Conservation (phyloP, 2,888 invertebrate genomes). For the Glaucopsyche alexis region DNA sequence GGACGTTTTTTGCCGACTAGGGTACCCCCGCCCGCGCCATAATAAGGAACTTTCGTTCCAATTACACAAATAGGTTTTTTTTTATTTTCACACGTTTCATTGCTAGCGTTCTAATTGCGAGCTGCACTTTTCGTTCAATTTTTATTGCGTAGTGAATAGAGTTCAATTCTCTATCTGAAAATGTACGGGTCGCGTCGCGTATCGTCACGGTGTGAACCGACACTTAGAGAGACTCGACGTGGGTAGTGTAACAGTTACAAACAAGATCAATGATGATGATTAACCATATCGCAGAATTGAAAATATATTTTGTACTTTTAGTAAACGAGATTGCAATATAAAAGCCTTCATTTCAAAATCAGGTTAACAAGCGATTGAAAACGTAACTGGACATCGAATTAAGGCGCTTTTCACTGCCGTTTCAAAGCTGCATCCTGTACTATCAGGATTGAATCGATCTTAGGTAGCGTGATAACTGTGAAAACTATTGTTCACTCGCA, state of each 20-base stretch:
- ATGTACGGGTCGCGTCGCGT: too few relatives aligned
- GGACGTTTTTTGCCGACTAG: too few relatives aligned
- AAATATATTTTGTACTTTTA: neutral
- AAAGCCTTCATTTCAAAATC: neutral
- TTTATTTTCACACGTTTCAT: too few relatives aligned
- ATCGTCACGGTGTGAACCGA: too few relatives aligned
- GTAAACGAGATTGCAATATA: constrained; percentile 3
- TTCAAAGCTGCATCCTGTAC: neutral
- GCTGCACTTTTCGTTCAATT: too few relatives aligned
- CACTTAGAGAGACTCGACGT: too few relatives aligned
- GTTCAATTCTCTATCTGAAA: too few relatives aligned
- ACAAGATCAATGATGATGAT: neutral
- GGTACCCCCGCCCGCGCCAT: too few relatives aligned
- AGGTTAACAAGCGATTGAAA: constrained; percentile 26
- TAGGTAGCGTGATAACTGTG: constrained; percentile 6
- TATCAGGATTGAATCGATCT: constrained; percentile 8
- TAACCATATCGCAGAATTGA: neutral
- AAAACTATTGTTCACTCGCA: constrained; percentile 24
- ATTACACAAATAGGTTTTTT: too few relatives aligned
- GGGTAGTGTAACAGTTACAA: neutral
- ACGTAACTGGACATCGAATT: constrained; percentile 16
- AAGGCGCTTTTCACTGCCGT: constrained; percentile 18
- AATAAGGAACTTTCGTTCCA: too few relatives aligned
- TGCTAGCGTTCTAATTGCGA: too few relatives aligned
- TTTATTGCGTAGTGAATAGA: too few relatives aligned